Evolutionary conservation across 2,797 vertebrate genomes (phyloP).

Genomic region (Chelon labrosus): DNA sequence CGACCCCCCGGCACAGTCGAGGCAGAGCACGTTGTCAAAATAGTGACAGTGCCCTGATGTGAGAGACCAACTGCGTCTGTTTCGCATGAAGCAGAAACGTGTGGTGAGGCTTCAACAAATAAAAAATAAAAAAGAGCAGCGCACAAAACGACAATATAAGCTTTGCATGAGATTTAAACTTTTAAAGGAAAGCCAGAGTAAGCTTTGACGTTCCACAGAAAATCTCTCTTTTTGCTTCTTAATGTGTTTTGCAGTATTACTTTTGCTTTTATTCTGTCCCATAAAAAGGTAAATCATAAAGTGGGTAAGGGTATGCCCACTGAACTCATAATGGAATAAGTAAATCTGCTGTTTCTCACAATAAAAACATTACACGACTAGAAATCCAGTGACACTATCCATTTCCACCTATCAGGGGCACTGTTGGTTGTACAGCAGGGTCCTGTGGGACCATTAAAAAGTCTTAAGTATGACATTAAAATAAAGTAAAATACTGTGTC

Average conservation of each 20-base stretch:
- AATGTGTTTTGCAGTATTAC: background rate
- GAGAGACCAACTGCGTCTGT: constrained; percentile 1
- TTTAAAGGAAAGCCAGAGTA: background rate
- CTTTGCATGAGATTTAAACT: background rate
- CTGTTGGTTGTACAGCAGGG: background rate
- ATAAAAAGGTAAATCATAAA: background rate
- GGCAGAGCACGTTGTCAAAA: constrained; percentile 25
- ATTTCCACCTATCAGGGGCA: background rate
- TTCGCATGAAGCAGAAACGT: background rate
- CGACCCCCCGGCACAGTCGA: constrained; percentile 25
- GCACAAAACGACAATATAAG: background rate
- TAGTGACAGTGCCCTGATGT: constrained; percentile 7
- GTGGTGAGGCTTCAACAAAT: background rate
- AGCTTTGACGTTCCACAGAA: background rate
- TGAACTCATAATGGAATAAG: background rate
- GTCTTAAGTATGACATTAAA: no score
- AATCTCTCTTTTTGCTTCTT: background rate
- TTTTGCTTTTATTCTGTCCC: background rate
- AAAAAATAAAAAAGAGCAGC: background rate
- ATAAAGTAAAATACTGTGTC: no score
- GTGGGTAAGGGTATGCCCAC: background rate
- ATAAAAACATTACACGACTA: background rate
- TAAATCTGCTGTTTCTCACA: background rate
- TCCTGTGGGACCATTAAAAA: no score
- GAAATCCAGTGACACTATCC: background rate